phyloP scores from a whole-genome alignment of 1,140 invertebrate genomes.

The Watersipora subatra region DNA sequence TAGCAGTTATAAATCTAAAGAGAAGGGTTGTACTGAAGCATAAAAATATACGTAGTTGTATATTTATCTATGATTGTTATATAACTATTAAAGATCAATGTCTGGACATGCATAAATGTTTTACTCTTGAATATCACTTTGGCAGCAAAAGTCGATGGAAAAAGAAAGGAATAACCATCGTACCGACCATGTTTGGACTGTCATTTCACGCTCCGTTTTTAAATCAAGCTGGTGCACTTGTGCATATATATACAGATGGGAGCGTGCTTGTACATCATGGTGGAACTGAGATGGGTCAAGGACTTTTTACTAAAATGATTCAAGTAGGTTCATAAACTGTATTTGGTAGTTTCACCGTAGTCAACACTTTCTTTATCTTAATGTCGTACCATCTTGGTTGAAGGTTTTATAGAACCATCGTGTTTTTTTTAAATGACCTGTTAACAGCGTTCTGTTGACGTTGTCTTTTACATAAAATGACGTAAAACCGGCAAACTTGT shows the following conservation, averaged over 20 bases:
- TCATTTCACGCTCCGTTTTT: slow-evolving; percentile 63
- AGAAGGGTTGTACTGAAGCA: no score
- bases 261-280: slow-evolving; percentile 80
- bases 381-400: neutral
- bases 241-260: slow-evolving; percentile 81
- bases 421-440: neutral
- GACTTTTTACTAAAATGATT: slow-evolving; percentile 86
- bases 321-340: slow-evolving; percentile 50
- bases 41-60: no score
- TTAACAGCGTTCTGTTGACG: neutral
- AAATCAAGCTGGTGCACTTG: slow-evolving; percentile 73
- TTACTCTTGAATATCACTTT: no score
- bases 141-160: slow-evolving; percentile 55
- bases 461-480: neutral
- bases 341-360: neutral
- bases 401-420: neutral
- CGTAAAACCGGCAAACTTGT: neutral
- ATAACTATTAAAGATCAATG: no score
- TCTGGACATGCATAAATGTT: no score
- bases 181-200: slow-evolving; percentile 84
- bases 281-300: slow-evolving; percentile 91
- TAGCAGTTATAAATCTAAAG: no score
- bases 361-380: neutral
- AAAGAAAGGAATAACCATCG: slow-evolving; percentile 69
- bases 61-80: no score